Evolutionary conservation across 1,140 invertebrate species (phyloP), one percentile per base, ranked within the genome.

Genomic region (Psilanteris sp.): DNA sequence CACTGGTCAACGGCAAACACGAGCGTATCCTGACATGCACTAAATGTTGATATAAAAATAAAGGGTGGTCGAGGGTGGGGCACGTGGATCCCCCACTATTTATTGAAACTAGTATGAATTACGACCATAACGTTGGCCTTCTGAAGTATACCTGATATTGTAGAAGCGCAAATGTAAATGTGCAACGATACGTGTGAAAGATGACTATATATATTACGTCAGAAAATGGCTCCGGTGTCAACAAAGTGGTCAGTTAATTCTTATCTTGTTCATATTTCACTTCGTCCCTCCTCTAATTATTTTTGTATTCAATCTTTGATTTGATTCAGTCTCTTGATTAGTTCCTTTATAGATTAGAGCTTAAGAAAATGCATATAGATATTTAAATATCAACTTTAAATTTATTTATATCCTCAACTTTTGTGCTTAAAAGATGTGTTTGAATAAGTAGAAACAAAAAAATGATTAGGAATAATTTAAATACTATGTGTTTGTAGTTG

Each of bases 1-100:
- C 41, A 52, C 36, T 54, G 8, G 34, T 48, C 16, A 59, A 52
- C 48, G 72, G 74, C 66, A 64, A 74, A 67, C 70, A 31, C 73
- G 48, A 74, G 57, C 74, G 41, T 62, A 71, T 75, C 66, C 46
- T 59, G 61, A 13, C 46, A 24, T 64, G 64, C 16, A 83, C 81
- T 83, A 81, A 77, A 81, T 79, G 77, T 80, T 80, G 71, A 71
- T 73, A 76, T 82, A 85, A 85, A 85, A 85, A 83, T 84, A 64
- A 52, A 43, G 67, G 68, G 44, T 26, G 57, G 9, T n/a, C 31
- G 50, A 41, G 36, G 61, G 52, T 61, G 67, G 59, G 57, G 79
- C 59, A 64, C 39, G 36, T 61, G 46, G 16, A 31, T n/a, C 46
- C 54, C 55, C 62, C 72, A 67, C 72, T 54, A 74, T 68, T 15